Evolutionary conservation across 2,113 vertebrate species (phyloP), one percentile per base, ranked within the genome.

Genomic region (Patagioenas fasciata): DNA sequence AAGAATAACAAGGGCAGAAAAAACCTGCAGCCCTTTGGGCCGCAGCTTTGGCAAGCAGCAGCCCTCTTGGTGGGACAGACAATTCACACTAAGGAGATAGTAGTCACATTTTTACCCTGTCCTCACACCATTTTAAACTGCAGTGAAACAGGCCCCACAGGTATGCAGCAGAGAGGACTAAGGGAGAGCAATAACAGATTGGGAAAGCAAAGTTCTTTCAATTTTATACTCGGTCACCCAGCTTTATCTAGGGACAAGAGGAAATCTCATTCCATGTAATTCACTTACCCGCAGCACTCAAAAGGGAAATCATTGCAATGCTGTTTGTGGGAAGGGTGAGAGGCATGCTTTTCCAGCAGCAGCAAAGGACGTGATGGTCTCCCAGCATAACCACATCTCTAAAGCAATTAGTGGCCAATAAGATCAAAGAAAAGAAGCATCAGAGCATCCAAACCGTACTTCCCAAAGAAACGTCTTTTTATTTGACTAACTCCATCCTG

Each of bases 161-260:
- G 83, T 88, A 57, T 16, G 11, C 72, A 86, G 65, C 34, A 42
- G 42, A 70, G 56, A 85, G 75, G 40, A 24, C 71, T 38, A 16
- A 77, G 51, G 36, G 71, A 85, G 54, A 18, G 77, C 83, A 86
- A 23, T 74, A 92, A 97, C 54, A 73, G 75, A 96, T 42, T 36
- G 69, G 72, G 67, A 91, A 94, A 95, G 93, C 65, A 94, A 92
- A 90, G 75, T 80, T 92, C 85, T 92, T 93, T 96, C 83, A 92
- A 86, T 96, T 96, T 96, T 95, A 96, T 91, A 97, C 83, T 92
- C 9, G 20, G 80, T 93, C 96, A 94, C 95, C 69, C 91, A 96
- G 93, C 36, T 64, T 95, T 94, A 85, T 94, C 93, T 94, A 77
- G 93, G 94, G 96, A 91, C 81, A 91, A 88, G 69, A 86, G 67